Evolutionary conservation across 2,113 vertebrate species (phyloP).

Genomic region (Proteles cristata): DNA sequence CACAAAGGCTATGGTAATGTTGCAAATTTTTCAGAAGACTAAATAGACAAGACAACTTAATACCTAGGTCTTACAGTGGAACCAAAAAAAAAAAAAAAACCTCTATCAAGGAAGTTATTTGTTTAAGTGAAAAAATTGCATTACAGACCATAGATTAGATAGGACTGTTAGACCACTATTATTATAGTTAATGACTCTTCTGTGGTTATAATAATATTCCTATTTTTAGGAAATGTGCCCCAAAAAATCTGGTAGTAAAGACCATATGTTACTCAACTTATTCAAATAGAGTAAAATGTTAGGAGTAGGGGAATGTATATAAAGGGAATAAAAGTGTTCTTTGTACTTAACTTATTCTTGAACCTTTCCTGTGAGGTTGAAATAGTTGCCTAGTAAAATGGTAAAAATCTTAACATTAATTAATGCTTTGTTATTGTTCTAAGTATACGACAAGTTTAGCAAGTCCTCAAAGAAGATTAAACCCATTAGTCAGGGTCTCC

Average conservation of each 20-base stretch:
- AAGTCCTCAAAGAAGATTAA: slow-evolving; percentile 23
- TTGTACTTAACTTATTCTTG: neutral
- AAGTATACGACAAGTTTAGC: neutral
- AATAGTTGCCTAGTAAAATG: neutral
- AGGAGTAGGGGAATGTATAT: neutral
- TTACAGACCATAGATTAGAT: neutral
- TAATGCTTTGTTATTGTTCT: neutral
- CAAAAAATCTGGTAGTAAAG: neutral
- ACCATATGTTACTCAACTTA: neutral
- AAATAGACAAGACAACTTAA: neutral
- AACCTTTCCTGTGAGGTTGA: neutral
- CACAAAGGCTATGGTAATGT: neutral
- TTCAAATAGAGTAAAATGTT: neutral
- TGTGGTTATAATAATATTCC: neutral
- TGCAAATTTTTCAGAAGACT: neutral
- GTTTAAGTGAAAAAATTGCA: neutral
- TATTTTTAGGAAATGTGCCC: neutral
- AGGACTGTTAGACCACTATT: neutral
- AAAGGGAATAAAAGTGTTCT: neutral
- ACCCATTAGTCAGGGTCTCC: neutral
- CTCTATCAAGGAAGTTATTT: neutral
- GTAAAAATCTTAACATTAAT: neutral
- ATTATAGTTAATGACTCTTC: neutral
- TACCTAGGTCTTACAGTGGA: neutral
- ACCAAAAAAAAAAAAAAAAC: neutral